A percentile compares a stretch with the other conserved stretches of the same genome.
These are phyloP conservation scores for Parasteatoda tepidariorum DNA, from an alignment of 1,140 invertebrate genomes.

Conservation along the genomic window DNA sequence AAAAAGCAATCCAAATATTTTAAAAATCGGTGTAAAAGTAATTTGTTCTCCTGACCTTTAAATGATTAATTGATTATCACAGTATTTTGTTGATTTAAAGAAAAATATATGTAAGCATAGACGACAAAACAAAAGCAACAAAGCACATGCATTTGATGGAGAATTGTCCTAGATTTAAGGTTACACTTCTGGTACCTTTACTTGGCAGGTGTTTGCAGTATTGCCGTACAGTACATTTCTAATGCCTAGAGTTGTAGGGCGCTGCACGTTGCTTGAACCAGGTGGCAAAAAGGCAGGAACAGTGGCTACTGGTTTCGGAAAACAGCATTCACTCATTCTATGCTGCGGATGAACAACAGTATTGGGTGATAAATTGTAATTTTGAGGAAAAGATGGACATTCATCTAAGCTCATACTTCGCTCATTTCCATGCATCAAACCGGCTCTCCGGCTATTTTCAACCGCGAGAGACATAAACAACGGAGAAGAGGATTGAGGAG, in stretches of 20 bases:
- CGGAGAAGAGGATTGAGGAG: slow-evolving; percentile 17
- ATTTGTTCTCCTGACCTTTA: no score
- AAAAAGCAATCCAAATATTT: no score
- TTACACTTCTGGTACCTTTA: slow-evolving; percentile 44
- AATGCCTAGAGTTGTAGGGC: slow-evolving; percentile 23
- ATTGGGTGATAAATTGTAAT: background rate
- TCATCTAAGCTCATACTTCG: background rate
- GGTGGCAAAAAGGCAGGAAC: slow-evolving; percentile 6
- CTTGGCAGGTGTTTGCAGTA: slow-evolving; percentile 17
- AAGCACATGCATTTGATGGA: slow-evolving; percentile 56
- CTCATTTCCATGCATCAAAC: background rate
- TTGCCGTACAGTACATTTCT: slow-evolving; percentile 35
- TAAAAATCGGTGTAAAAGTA: no score
- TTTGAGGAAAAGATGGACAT: background rate
- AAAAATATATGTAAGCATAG: background rate
- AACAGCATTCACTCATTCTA: slow-evolving; percentile 24
- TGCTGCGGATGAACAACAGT: slow-evolving; percentile 4
- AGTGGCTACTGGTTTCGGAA: slow-evolving; percentile 12
- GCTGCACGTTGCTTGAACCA: slow-evolving; percentile 24
- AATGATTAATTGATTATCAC: no score
- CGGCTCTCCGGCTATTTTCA: slow-evolving; percentile 36
- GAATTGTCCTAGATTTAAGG: slow-evolving; percentile 28
- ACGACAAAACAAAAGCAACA: slow-evolving; percentile 24
- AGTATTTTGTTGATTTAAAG: slow-evolving; percentile 32
- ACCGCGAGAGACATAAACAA: slow-evolving; percentile 51